These are phyloP conservation scores for Meiosimyza platycephala DNA, from an alignment of 2,888 invertebrate genomes.

Conservation along the genomic window DNA sequence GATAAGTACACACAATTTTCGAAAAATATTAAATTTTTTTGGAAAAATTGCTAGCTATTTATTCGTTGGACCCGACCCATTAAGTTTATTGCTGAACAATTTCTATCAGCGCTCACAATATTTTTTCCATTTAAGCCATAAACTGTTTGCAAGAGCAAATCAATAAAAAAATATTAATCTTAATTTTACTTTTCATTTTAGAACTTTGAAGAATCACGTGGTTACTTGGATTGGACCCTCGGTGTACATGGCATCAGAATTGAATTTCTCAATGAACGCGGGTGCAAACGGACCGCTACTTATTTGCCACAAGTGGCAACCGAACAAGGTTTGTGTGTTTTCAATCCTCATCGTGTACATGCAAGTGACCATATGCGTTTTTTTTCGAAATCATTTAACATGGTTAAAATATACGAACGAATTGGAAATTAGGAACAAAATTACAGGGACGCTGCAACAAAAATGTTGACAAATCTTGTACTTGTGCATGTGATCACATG, in stretches of 20 bases:
- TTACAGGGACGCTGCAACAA: too few relatives aligned
- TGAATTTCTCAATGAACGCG: conserved; percentile 94
- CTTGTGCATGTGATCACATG: too few relatives aligned
- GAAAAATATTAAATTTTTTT: too few relatives aligned
- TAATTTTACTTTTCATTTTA: conserved; percentile 41
- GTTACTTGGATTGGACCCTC: conserved; percentile 97
- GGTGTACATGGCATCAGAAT: conserved; percentile 98
- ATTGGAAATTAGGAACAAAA: too few relatives aligned
- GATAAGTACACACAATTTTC: too few relatives aligned
- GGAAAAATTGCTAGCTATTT: too few relatives aligned
- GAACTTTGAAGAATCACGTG: conserved; percentile 94
- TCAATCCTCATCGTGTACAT: too few relatives aligned
- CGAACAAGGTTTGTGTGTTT: conserved; percentile 84
- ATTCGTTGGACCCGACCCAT: too few relatives aligned
- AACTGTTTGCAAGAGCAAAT: background rate
- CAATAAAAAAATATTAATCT: background rate
- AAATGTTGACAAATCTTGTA: too few relatives aligned
- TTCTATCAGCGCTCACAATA: too few relatives aligned
- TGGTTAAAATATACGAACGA: background rate
- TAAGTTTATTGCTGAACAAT: too few relatives aligned
- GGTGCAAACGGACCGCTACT: conserved; percentile 95
- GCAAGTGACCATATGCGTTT: too few relatives aligned
- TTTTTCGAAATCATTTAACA: background rate
- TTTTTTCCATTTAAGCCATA: background rate
- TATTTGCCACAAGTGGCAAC: conserved; percentile 98